Evolutionary conservation across 1,140 invertebrate species (phyloP).

Genomic region (Caligus rogercresseyi): DNA sequence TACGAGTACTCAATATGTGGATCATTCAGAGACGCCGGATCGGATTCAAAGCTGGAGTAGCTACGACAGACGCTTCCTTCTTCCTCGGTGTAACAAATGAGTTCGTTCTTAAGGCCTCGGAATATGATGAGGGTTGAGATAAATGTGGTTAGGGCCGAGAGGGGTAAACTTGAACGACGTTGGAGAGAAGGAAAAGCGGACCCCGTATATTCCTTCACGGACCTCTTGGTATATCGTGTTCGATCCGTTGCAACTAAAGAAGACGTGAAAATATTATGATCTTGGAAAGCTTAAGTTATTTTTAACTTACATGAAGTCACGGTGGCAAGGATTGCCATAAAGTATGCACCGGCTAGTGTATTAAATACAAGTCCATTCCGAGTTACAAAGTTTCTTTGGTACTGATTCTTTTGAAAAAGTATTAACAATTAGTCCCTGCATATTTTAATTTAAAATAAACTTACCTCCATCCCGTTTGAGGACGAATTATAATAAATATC

Average conservation of each 20-base stretch:
- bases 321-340: constrained; percentile 57
- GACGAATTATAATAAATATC: constrained; percentile 42
- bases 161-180: constrained; percentile 58
- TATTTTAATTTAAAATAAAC: constrained; percentile 5
- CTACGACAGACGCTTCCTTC: background rate
- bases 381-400: constrained; percentile 51
- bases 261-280: constrained; percentile 6
- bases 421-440: background rate
- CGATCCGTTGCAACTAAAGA: constrained; percentile 54
- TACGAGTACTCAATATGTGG: background rate
- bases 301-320: constrained; percentile 28
- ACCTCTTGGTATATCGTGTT: constrained; percentile 72
- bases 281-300: constrained; percentile 21
- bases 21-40: constrained; percentile 9
- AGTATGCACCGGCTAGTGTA: constrained; percentile 52
- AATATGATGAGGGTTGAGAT: constrained; percentile 13
- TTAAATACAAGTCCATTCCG: constrained; percentile 63
- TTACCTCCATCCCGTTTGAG: constrained; percentile 38
- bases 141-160: constrained; percentile 48
- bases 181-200: constrained; percentile 56
- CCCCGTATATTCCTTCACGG: constrained; percentile 69
- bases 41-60: background rate
- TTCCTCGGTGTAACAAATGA: constrained; percentile 8
- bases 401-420: constrained; percentile 23
- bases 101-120: constrained; percentile 9